Base-by-base conservation (phyloP, 2,113 vertebrate species). In the Thoracochromis brauschi region DNA sequence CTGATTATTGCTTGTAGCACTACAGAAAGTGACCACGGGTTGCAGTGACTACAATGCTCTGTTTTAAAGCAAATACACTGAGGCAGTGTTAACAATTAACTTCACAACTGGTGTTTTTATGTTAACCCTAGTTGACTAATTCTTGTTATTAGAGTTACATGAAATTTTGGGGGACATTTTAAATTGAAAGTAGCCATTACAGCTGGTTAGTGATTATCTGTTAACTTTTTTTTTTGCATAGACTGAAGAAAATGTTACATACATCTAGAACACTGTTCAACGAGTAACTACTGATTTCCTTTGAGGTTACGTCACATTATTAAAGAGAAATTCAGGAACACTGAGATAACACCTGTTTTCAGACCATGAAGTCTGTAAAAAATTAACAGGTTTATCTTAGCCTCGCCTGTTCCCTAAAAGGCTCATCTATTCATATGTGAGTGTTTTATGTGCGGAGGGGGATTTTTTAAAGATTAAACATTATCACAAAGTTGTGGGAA, bases 311-410 rank as follows among this genome's bases (percentile, higher is more conserved):
- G 8, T 81, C 63, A 82, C 14, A 14, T 54, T 80, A 9, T 45
- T 33, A 80, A 82, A 83, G 35, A 4, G 45, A 84, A 63, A 88
- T 49, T 75, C 47, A 89, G 86, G 84, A 91, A 87, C 63, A 84
- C 49, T 26, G 16, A 79, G 73, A 88, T 86, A 85, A 87, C 33
- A 16, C 40, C 55, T 19, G 9, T 14, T 47, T 51, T 26, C 17
- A n/a, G 29, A 65, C 35, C 26, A 17, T 7, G 14, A 8, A 38
- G 13, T 81, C 21, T 81, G 85, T 87, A 13, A 90, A 79, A 89
- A 16, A 85, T 86, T 51, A 85, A 89, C 83, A 65, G n/a, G 55
- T 54, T 85, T 83, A 83, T 75, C 82, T 87, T 42, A 13, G 31
- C 19, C 7, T 45, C 10, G 4, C 54, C 82, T 85, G 78, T 63